These are phyloP conservation scores for Conger conger DNA, from an alignment of 2,113 vertebrate species.

Conservation along the genomic window DNA sequence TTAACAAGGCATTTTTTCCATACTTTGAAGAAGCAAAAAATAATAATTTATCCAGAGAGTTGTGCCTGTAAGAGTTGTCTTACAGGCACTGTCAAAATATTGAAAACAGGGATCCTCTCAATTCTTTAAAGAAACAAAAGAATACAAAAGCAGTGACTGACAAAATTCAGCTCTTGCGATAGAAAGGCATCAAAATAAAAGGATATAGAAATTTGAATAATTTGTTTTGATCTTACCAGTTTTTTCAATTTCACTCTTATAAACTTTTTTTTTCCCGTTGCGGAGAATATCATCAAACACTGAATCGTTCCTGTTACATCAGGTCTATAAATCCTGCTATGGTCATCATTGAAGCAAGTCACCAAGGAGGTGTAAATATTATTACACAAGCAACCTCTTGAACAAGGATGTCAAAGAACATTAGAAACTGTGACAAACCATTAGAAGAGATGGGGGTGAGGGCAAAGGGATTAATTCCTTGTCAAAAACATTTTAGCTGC, in stretches of 20 bases:
- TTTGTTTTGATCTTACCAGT: slow-evolving; percentile 15
- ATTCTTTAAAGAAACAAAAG: slow-evolving; percentile 10
- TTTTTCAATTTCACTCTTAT: neutral
- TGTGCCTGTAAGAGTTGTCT: neutral
- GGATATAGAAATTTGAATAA: slow-evolving; percentile 10
- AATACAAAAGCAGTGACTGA: neutral
- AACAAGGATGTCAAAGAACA: slow-evolving; percentile 5
- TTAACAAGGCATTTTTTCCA: neutral
- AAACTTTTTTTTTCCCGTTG: neutral
- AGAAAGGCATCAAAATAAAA: slow-evolving; percentile 5
- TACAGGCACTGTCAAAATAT: neutral
- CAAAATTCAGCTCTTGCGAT: neutral
- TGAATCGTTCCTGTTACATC: neutral
- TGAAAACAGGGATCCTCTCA: neutral
- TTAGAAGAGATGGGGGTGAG: neutral
- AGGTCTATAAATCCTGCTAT: slow-evolving; percentile 2
- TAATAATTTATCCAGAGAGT: neutral
- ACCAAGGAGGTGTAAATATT: neutral
- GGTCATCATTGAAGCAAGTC: neutral
- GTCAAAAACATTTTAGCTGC: neutral
- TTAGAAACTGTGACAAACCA: slow-evolving; percentile 1
- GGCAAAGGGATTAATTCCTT: neutral
- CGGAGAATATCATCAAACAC: neutral
- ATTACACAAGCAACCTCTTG: neutral
- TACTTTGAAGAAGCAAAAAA: neutral